Percentiles rank a stretch among this genome's conserved stretches.
phyloP scores from a whole-genome alignment of 1,140 invertebrate genomes.

The Battus philenor region DNA sequence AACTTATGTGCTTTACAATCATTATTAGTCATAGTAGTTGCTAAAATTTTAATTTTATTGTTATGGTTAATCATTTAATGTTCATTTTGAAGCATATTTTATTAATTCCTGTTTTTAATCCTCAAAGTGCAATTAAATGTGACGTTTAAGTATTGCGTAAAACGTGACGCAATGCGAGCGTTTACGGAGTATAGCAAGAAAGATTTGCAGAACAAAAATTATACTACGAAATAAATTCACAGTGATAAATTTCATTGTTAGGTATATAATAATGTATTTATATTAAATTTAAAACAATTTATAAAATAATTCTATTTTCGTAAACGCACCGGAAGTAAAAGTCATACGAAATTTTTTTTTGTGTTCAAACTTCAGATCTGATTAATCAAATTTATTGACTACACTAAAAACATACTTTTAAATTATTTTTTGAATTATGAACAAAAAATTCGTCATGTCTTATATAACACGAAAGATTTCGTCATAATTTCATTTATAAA shows the following conservation, averaged over 20 bases:
- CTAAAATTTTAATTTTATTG: too few species aligned
- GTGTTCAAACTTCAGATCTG: not conserved
- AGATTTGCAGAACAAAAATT: too few species aligned
- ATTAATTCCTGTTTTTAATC: too few species aligned
- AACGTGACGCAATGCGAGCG: not conserved
- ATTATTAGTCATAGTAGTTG: too few species aligned
- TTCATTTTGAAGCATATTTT: too few species aligned
- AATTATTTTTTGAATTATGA: not conserved
- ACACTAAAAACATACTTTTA: not conserved
- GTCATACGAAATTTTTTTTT: conserved; percentile 18
- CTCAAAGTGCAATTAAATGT: too few species aligned
- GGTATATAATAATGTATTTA: too few species aligned
- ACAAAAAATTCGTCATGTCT: not conserved
- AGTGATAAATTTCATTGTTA: too few species aligned
- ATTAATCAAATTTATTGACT: not conserved
- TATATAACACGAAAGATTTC: conserved; percentile 19
- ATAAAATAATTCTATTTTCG: conserved; percentile 10
- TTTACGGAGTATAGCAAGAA: conserved; percentile 8
- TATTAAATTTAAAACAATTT: too few species aligned
- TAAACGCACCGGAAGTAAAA: conserved; percentile 18
- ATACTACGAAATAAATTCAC: too few species aligned
- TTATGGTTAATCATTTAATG: too few species aligned
- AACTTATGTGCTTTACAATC: too few species aligned
- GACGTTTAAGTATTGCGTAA: not conserved
- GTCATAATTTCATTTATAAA: conserved; percentile 26